Evolutionary conservation across 2,888 invertebrate genomes (phyloP).

Genomic region (Acutogordius australiensis): DNA sequence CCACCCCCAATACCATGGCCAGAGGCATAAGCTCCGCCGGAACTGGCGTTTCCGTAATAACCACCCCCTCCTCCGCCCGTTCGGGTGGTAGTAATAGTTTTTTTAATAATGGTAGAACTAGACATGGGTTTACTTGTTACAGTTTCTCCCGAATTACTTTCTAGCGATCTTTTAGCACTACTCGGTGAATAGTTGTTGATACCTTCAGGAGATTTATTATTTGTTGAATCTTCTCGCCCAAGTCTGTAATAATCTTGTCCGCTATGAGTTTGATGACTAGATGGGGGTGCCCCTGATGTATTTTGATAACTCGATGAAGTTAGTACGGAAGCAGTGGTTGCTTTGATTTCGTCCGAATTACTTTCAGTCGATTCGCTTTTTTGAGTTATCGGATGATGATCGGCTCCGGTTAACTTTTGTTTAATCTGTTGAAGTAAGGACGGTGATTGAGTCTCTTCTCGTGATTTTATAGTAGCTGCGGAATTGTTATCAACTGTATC

Average conservation of each 20-base stretch:
- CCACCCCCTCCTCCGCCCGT: conserved; percentile 12
- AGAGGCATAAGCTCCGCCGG: neutral
- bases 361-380: neutral
- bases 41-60: neutral
- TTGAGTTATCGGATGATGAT: too few species aligned
- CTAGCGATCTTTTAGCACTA: neutral
- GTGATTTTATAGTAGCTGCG: neutral
- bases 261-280: too few species aligned
- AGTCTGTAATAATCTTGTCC: too few species aligned
- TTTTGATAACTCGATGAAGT: neutral
- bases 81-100: conserved; percentile 11
- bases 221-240: neutral
- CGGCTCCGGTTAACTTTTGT: conserved; percentile 2
- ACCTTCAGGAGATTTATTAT: neutral
- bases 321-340: neutral
- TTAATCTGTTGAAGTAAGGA: conserved; percentile 2
- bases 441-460: neutral
- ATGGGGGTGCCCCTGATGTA: too few species aligned
- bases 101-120: neutral
- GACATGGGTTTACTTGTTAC: neutral
- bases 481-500: neutral
- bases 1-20: conserved; percentile 13
- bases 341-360: neutral
- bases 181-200: too few species aligned
- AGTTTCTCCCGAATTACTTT: neutral